Evolutionary conservation across 1,140 invertebrate genomes (phyloP).

Genomic region (Mylabris phalerata): DNA sequence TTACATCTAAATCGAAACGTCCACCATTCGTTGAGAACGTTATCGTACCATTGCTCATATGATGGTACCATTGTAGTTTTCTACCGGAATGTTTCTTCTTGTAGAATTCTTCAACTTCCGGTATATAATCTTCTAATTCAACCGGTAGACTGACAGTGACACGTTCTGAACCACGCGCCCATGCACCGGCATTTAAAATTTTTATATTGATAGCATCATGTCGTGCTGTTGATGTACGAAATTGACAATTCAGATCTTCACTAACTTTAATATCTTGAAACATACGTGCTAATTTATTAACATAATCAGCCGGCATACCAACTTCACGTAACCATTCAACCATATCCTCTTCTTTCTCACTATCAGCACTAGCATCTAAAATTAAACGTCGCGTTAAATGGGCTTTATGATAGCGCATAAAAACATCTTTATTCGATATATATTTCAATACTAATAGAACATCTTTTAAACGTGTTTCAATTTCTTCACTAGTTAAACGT

Average conservation of each 20-base stretch:
- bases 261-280: constrained; percentile 99
- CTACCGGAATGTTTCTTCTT: constrained; percentile 96
- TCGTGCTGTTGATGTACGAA: constrained; percentile 53
- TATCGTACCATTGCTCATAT: constrained; percentile 98
- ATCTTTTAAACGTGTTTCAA: constrained; percentile 87
- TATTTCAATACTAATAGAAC: constrained; percentile 96
- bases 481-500: constrained; percentile 94
- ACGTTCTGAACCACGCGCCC: constrained; percentile 90
- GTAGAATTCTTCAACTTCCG: constrained; percentile 93
- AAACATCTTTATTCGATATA: constrained; percentile 99
- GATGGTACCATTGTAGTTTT: constrained; percentile 99
- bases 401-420: constrained; percentile 99
- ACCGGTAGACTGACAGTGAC: constrained; percentile 92
- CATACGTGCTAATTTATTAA: constrained; percentile 96
- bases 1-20: constrained; percentile 96
- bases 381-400: constrained; percentile 92
- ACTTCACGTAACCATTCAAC: constrained; percentile 93
- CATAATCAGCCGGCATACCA: constrained; percentile 99
- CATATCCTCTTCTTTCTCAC: constrained; percentile 99
- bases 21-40: constrained; percentile 91
- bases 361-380: constrained; percentile 90
- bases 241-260: constrained; percentile 89
- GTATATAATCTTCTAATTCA: constrained; percentile 97
- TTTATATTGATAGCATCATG: constrained; percentile 78
- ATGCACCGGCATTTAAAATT: constrained; percentile 97